Conservation (phyloP, 1,140 invertebrate species). For the Sarcophaga peregrina region DNA sequence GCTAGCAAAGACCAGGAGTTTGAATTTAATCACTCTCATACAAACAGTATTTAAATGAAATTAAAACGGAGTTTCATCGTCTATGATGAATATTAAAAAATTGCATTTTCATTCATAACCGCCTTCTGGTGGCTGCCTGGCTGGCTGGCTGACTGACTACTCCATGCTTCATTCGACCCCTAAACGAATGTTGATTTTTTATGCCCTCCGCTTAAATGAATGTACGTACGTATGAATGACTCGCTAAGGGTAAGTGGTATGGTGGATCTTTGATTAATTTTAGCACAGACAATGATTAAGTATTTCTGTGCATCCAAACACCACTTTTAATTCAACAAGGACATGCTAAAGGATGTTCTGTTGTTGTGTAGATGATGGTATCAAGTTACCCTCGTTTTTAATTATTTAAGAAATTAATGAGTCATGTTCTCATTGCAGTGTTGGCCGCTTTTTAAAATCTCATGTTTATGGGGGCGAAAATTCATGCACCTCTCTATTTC, state of each 20-base stretch:
- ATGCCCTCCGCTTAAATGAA: neutral
- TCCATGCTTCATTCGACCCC: neutral
- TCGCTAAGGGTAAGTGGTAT: constrained; percentile 46
- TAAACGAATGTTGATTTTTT: neutral
- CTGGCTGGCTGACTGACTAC: neutral
- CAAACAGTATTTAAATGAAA: neutral
- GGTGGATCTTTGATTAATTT: constrained; percentile 58
- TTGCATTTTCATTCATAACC: constrained; percentile 24
- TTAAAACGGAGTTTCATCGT: neutral
- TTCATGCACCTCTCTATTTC: neutral
- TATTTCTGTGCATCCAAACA: constrained; percentile 57
- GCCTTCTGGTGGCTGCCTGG: neutral
- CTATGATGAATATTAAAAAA: neutral
- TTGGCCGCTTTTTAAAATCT: neutral
- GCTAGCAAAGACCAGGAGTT: neutral
- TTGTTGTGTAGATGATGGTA: constrained; percentile 12
- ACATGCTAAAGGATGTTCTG: neutral
- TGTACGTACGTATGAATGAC: too few species aligned
- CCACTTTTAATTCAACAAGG: neutral
- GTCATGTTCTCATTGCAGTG: neutral
- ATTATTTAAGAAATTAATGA: constrained; percentile 6
- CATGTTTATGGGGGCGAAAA: neutral
- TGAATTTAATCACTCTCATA: too few species aligned
- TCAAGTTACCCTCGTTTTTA: neutral
- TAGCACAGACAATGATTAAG: constrained; percentile 65